These are phyloP conservation scores for Micromussa lordhowensis DNA, from an alignment of 92 coral and sea anemone species.

Conservation along the genomic window DNA sequence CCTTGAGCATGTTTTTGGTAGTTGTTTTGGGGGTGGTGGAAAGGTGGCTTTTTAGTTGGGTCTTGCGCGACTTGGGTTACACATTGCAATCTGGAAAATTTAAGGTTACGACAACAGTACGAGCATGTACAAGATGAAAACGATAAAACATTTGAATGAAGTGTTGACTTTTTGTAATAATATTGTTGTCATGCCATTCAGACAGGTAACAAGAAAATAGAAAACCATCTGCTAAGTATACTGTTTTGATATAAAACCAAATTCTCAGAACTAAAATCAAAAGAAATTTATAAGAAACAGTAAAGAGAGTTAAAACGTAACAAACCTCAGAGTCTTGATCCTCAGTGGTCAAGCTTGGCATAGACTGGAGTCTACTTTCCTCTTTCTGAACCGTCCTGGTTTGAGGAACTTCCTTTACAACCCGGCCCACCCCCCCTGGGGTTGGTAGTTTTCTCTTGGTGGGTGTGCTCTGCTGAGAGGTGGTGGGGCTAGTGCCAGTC, in stretches of 20 bases:
- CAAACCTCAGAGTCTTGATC: slow-evolving; percentile 76
- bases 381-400: slow-evolving; percentile 17
- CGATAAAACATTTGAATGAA: too few relatives aligned
- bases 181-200: too few relatives aligned
- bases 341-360: slow-evolving; percentile 52
- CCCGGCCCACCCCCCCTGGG: slow-evolving; percentile 39
- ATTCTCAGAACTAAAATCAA: neutral
- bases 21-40: too few relatives aligned
- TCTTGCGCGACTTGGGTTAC: too few relatives aligned
- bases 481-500: slow-evolving; percentile 37
- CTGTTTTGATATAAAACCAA: neutral
- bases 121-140: too few relatives aligned
- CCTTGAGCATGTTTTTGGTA: too few relatives aligned
- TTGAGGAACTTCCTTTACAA: slow-evolving; percentile 25
- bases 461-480: slow-evolving; percentile 56
- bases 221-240: neutral
- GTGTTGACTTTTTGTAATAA: too few relatives aligned
- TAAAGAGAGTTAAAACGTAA: neutral
- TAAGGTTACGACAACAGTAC: too few relatives aligned
- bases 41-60: too few relatives aligned
- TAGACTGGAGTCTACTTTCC: slow-evolving; percentile 46
- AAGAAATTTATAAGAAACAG: neutral
- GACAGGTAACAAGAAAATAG: neutral
- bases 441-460: slow-evolving; percentile 33
- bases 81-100: too few relatives aligned